These are phyloP conservation scores for Siniperca chuatsi DNA, from an alignment of 2,113 vertebrate species.

Conservation along the genomic window DNA sequence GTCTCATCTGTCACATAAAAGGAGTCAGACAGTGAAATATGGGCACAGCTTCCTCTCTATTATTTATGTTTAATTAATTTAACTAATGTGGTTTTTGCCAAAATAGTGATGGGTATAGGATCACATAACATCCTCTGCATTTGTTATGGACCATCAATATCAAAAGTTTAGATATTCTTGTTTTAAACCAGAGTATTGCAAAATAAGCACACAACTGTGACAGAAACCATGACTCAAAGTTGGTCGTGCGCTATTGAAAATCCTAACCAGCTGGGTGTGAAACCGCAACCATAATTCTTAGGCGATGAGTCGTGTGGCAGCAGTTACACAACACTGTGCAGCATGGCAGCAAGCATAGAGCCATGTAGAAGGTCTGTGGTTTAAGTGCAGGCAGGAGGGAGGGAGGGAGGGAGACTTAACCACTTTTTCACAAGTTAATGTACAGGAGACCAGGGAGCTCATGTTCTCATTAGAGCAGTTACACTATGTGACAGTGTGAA, in stretches of 20 bases:
- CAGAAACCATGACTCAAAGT: slow-evolving; percentile 37
- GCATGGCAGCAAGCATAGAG: background rate
- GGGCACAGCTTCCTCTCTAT: background rate
- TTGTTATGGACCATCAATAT: background rate
- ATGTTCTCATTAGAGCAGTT: background rate
- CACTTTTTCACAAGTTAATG: background rate
- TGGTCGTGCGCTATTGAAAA: background rate
- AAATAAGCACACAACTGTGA: background rate
- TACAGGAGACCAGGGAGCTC: background rate
- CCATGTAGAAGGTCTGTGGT: background rate
- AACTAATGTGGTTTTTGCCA: slow-evolving; percentile 13
- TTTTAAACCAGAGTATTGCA: background rate
- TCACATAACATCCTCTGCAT: background rate
- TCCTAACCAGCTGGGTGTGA: slow-evolving; percentile 9
- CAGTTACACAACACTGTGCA: slow-evolving; percentile 40
- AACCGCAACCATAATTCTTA: slow-evolving; percentile 33
- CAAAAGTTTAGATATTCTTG: background rate
- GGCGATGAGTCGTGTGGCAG: slow-evolving; percentile 32
- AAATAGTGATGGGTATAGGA: background rate
- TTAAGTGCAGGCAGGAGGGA: background rate
- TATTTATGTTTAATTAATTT: slow-evolving; percentile 4
- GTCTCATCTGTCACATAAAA: slow-evolving; percentile 14
- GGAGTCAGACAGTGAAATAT: slow-evolving; percentile 21
- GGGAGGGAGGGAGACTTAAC: background rate
- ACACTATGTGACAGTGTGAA: background rate